Conservation (phyloP, 2,797 vertebrate species). For the Ctenochaetus hawaiiensis region DNA sequence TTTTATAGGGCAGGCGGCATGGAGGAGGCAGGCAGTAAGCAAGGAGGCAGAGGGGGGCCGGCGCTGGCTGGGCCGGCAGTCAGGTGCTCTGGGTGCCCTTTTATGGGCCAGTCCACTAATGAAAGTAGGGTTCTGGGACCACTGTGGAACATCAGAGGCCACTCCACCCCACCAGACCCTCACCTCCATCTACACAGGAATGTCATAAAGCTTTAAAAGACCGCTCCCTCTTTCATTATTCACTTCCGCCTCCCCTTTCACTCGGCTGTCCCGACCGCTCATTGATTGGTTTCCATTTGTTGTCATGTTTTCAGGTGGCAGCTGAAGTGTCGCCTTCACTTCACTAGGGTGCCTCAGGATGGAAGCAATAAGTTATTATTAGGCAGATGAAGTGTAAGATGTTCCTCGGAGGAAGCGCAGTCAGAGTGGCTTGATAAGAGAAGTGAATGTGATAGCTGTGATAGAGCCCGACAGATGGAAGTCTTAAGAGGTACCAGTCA, state of each 20-base stretch:
- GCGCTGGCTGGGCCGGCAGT: constrained; percentile 88
- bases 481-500: constrained; percentile 33
- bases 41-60: constrained; percentile 53
- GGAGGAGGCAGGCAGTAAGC: constrained; percentile 75
- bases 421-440: constrained; percentile 47
- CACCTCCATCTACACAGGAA: constrained; percentile 89
- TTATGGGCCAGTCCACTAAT: constrained; percentile 90
- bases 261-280: constrained; percentile 84
- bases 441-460: constrained; percentile 28
- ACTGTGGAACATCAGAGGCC: constrained; percentile 93
- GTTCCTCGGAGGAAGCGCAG: constrained; percentile 21
- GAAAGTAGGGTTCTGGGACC: constrained; percentile 89
- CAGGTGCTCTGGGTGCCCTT: constrained; percentile 87
- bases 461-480: constrained; percentile 1
- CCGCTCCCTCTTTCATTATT: constrained; percentile 91
- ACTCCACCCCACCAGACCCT: constrained; percentile 86
- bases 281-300: constrained; percentile 91
- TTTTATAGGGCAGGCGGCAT: constrained; percentile 78
- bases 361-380: constrained; percentile 30
- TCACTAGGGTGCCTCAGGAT: constrained; percentile 57
- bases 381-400: constrained; percentile 62
- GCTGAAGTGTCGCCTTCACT: constrained; percentile 70
- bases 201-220: constrained; percentile 94
- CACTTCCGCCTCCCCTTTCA: constrained; percentile 83
- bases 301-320: constrained; percentile 68